Percentiles rank a stretch among this genome's conserved stretches.
phyloP scores from a whole-genome alignment of 2,888 invertebrate species.

The Cartodere bifasciata region DNA sequence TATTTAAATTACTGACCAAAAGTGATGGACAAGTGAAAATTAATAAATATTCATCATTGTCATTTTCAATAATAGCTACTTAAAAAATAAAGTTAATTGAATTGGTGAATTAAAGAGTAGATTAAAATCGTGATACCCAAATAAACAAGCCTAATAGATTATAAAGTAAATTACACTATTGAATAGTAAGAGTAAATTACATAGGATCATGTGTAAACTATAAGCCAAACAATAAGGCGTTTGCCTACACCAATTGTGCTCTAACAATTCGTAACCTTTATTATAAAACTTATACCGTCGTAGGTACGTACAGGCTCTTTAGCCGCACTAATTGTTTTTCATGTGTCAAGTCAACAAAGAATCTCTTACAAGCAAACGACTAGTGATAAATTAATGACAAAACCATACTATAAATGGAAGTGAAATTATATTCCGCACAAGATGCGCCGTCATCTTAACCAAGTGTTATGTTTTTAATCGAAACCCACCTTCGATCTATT shows the following conservation, averaged over 20 bases:
- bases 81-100: too few species aligned
- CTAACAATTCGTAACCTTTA: conserved; percentile 6
- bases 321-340: conserved; percentile 26
- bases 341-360: conserved; percentile 27
- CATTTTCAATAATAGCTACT: too few species aligned
- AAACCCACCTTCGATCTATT: conserved; percentile 20
- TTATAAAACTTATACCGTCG: background rate
- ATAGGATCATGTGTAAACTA: too few species aligned
- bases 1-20: too few species aligned
- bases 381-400: conserved; percentile 30
- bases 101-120: too few species aligned
- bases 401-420: conserved; percentile 28
- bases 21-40: too few species aligned
- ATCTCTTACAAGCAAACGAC: conserved; percentile 26
- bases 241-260: conserved; percentile 7
- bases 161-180: too few species aligned
- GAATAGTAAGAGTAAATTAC: too few species aligned
- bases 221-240: conserved; percentile 7
- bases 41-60: too few species aligned
- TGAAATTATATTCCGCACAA: conserved; percentile 22
- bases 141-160: too few species aligned
- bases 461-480: conserved; percentile 28
- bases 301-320: background rate
- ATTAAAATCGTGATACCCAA: too few species aligned
- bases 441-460: conserved; percentile 25